Evolutionary conservation across 2,888 invertebrate genomes (phyloP), one percentile per base, ranked within the genome.

Genomic region (Melanostoma mellinum): DNA sequence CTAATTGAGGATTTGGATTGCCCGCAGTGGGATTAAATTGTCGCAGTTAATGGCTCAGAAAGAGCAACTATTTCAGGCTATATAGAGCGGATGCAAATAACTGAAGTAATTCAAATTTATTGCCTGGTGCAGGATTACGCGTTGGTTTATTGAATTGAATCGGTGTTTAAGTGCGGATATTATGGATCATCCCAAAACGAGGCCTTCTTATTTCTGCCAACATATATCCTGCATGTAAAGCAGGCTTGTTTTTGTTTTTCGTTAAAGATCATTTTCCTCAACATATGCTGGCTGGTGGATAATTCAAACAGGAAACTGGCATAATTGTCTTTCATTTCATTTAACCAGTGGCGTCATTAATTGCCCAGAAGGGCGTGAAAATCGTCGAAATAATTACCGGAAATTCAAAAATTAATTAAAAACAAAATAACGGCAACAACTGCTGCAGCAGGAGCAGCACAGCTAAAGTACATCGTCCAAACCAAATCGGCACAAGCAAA

Each of bases 1-100:
- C 88, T 88, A 88, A 88, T 88, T 88, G 88, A 87, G 87, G 87
- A 87, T 87, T 88, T 86, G 79, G 77, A 85, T 85, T 85, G 82
- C 85, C 85, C 86, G 86, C 86, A 85, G 77, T 81, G 80, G 86
- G 87, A 87, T 88, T 88, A 88, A 87, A 87, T 87, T 88, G 88
- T 88, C 87, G 85, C 84, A 86, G 86, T 86, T 87, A 87, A 87
- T 87, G 87, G 86, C 74, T 76, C 81, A 77, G 77, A 77, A 76
- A 77, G 56, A 77, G 75, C 80, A 79, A 85, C 63, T 86, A 86
- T 86, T 86, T 75, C 76, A 68, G 76, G 76, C 63, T 77, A 50
- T 82, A 73, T 63, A 33, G 38, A 3, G 38, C n/a, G 63, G 72
- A 82, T 77, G 82, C 82, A 82, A 78, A 82, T 82, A 78, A 74